Evolutionary conservation across 2,888 invertebrate species (phyloP).

Genomic region (Drosophila fungiperda): DNA sequence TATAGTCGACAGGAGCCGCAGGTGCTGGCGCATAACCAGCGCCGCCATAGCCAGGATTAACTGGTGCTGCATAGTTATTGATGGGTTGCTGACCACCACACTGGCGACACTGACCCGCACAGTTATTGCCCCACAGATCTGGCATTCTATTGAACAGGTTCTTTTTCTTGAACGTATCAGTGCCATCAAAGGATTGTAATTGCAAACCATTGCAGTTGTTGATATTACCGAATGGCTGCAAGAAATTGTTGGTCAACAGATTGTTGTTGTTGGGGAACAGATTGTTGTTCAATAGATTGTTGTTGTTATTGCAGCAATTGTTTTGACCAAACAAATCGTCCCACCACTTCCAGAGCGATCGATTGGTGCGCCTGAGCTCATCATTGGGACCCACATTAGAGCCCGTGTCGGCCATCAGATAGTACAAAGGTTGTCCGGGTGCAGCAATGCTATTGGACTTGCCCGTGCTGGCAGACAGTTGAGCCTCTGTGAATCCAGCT

Average conservation of each 20-base stretch:
- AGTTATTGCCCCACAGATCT: slow-evolving; percentile 52
- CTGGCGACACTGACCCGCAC: slow-evolving; percentile 40
- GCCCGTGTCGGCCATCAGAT: slow-evolving; percentile 70
- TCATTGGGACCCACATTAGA: slow-evolving; percentile 59
- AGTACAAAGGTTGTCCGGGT: slow-evolving; percentile 67
- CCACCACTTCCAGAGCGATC: slow-evolving; percentile 75
- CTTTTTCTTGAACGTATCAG: slow-evolving; percentile 69
- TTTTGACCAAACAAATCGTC: slow-evolving; percentile 61
- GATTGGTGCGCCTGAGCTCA: slow-evolving; percentile 66
- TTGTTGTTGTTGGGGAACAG: slow-evolving; percentile 17
- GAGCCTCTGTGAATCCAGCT: slow-evolving; percentile 7
- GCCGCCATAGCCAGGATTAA: too few relatives aligned
- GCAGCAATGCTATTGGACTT: slow-evolving; percentile 36
- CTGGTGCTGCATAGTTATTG: slow-evolving; percentile 36
- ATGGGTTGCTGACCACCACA: slow-evolving; percentile 34
- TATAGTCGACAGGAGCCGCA: slow-evolving; percentile 34
- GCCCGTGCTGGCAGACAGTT: not conserved
- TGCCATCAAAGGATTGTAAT: slow-evolving; percentile 51
- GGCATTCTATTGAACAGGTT: slow-evolving; percentile 58
- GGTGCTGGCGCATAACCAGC: not conserved
- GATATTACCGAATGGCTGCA: slow-evolving; percentile 7
- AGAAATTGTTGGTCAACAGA: slow-evolving; percentile 26
- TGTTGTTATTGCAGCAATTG: slow-evolving; percentile 58
- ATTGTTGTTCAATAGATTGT: slow-evolving; percentile 10
- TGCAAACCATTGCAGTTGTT: slow-evolving; percentile 54